Evolutionary conservation across 2,888 invertebrate genomes (phyloP), one percentile per base, ranked within the genome.

Genomic region (Cephus pulcher): DNA sequence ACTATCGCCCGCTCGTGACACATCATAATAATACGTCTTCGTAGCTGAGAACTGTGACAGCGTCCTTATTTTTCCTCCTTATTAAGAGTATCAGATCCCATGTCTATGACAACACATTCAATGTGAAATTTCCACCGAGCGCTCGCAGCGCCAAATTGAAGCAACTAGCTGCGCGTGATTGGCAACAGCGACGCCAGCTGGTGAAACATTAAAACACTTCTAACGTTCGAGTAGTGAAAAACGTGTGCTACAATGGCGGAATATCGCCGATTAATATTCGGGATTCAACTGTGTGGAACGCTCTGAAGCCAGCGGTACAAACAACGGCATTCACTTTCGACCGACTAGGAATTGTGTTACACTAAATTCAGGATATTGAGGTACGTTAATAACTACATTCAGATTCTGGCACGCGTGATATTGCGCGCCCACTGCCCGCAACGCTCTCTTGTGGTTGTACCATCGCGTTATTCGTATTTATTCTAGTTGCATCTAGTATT

Each of bases 181-280:
- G 4, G 11, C 1, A 33, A 70, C 70, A 70, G 33, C 30, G 37
- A 75, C 80, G 75, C 35, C 80, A 77, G 75, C 78, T 80, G 81
- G 79, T 75, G 79, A 81, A 81, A 79, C 79, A 79, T 81, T 69
- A 80, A 79, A 77, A 80, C 74, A 71, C 75, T 69, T 68, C 74
- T 77, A 15, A 74, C 73, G 73, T 77, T 70, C 69, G 73, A 74
- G 74, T 79, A 75, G 76, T 68, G 75, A 73, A 37, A 40, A 73
- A 30, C 74, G 11, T 76, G 68, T 32, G 73, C 71, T 56, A 40
- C 69, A 74, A 68, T 69, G 75, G 73, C 70, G 76, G 75, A 74
- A 73, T 71, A 74, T 35, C 81, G 81, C 83, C 81, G 80, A 83
- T 85, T 88, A 88, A 88, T 88, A 88, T 88, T 88, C 88, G 87